Evolutionary conservation across 2,888 invertebrate species (phyloP).

Genomic region (Caenorhabditis macrosperma): DNA sequence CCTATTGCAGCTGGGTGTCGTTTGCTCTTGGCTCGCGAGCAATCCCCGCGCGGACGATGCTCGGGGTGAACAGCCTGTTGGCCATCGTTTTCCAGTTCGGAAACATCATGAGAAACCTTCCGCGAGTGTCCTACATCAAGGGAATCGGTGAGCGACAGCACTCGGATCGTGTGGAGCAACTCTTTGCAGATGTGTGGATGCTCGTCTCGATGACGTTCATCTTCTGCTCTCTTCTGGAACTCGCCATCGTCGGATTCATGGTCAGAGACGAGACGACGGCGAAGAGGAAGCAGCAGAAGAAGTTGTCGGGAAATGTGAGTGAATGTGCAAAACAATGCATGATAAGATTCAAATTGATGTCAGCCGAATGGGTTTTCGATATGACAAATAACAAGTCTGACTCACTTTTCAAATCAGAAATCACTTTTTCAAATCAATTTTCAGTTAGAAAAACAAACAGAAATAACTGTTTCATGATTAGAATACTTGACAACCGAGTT

Average conservation of each 20-base stretch:
- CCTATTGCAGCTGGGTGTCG: slow-evolving; percentile 76
- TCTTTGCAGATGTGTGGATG: slow-evolving; percentile 80
- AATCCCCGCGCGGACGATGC: slow-evolving; percentile 79
- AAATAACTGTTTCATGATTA: no score
- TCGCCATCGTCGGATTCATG: slow-evolving; percentile 79
- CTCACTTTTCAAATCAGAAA: no score
- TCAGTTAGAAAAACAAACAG: no score
- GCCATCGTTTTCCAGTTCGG: slow-evolving; percentile 79
- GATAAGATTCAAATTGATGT: no score
- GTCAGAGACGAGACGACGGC: slow-evolving; percentile 72
- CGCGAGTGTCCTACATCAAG: slow-evolving; percentile 79
- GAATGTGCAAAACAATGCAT: neutral
- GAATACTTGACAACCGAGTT: no score
- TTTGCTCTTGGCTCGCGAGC: slow-evolving; percentile 79
- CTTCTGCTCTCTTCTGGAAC: slow-evolving; percentile 77
- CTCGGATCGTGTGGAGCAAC: no score
- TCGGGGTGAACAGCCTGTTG: slow-evolving; percentile 76
- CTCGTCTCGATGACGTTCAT: slow-evolving; percentile 79
- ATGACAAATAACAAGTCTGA: no score
- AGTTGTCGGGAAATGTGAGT: slow-evolving; percentile 39
- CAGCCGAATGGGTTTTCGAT: no score
- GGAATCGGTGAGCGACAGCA: no score
- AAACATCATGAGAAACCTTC: slow-evolving; percentile 78
- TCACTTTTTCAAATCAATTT: no score
- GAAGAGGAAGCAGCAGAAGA: slow-evolving; percentile 65